Evolutionary conservation across 2,888 invertebrate genomes (phyloP).

Genomic region (Xestia xanthographa): DNA sequence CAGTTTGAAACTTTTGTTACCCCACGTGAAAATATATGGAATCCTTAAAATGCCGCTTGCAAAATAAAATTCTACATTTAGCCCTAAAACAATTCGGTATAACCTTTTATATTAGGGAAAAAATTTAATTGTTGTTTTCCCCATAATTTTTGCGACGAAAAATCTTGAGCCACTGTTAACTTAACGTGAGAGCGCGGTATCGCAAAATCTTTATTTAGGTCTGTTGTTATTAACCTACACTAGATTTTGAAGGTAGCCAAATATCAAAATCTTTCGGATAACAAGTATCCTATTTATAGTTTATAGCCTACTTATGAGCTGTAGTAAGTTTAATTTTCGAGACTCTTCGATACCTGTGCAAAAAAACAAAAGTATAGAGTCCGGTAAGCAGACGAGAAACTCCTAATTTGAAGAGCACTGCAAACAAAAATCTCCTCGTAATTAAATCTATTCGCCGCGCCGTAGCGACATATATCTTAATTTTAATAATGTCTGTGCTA

Average conservation of each 20-base stretch:
- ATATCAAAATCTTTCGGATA: not conserved
- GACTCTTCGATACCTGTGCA: not conserved
- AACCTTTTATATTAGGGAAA: constrained; percentile 11
- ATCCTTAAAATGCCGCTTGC: constrained; percentile 3
- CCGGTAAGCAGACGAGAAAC: not conserved
- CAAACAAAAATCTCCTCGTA: not conserved
- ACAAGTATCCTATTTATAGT: not conserved
- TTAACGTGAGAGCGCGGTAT: constrained; percentile 26
- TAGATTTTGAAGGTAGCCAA: not conserved
- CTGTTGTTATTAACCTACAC: not conserved
- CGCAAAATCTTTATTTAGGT: not conserved
- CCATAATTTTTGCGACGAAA: not conserved
- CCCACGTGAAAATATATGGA: constrained; percentile 28
- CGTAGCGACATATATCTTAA: not conserved
- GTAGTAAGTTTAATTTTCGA: not conserved
- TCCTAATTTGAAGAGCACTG: not conserved
- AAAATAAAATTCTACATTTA: constrained; percentile 31
- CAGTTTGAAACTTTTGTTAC: constrained; percentile 19
- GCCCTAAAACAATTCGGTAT: not conserved
- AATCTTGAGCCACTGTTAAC: constrained; percentile 1
- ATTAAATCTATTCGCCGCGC: not conserved
- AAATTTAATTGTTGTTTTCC: constrained; percentile 11
- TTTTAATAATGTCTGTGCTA: not conserved
- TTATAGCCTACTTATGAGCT: not conserved
- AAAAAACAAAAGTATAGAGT: not conserved